Base-by-base conservation (phyloP, 2,888 invertebrate genomes). In the Eudemis profundana region DNA sequence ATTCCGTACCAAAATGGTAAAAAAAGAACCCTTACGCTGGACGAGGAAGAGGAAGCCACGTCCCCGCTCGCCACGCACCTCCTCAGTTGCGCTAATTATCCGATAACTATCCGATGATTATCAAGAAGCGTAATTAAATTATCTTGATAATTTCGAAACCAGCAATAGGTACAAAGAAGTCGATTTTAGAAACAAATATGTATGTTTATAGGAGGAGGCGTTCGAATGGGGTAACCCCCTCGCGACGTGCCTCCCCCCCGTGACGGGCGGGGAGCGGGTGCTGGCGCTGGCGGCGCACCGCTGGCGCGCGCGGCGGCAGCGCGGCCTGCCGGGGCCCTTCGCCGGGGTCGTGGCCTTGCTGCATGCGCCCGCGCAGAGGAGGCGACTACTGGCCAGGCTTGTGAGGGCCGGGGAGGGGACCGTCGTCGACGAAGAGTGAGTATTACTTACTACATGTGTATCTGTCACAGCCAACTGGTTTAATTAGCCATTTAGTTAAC, bases 151-250 rank as follows among this genome's bases (percentile, higher is more conserved):
- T 38, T 44, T 44, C 17, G n/a, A n/a, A n/a, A n/a, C n/a, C n/a
- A n/a, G n/a, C n/a, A n/a, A n/a, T n/a, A n/a, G n/a, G n/a, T n/a
- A n/a, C n/a, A n/a, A n/a, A n/a, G n/a, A n/a, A n/a, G n/a, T n/a
- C n/a, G n/a, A n/a, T n/a, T n/a, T n/a, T 33, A 21, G 10, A 15
- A 19, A 14, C 8, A 12, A 5, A 33, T 14, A 33, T 7, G 12
- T 7, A 0, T 12, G 8, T 21, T 14, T n/a, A 4, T 29, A 96
- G 96, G 98, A 98, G 82, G 96, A 96, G 74, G 93, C 94, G 0
- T 97, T 93, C 83, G 98, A 98, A 81, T 97, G 96, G 95, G 97
- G 97, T 2, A 97, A 97, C 83, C 95, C 95, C 0, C 83, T 86
- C 56, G 94, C 95, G 0, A 93, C 93, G 0, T 86, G 85, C 2